Percentiles rank a stretch among this genome's conserved stretches.
Evolutionary conservation across 1,140 invertebrate species (phyloP).

Genomic region (Xylocopa sonorina): DNA sequence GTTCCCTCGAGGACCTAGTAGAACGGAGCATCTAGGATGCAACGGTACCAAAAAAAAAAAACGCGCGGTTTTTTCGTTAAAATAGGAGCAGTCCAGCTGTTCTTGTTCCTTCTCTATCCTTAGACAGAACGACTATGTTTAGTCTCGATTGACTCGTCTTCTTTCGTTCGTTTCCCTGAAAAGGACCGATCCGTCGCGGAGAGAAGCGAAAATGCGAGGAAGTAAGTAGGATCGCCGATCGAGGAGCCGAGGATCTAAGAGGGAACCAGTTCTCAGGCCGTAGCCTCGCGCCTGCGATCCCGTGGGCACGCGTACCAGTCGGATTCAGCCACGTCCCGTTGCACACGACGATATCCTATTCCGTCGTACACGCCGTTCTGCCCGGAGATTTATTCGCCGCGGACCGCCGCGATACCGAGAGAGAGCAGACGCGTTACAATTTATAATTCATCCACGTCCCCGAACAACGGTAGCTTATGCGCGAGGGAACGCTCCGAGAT

Average conservation of each 20-base stretch:
- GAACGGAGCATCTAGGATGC: slow-evolving; percentile 36
- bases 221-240: slow-evolving; percentile 45
- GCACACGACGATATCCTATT: slow-evolving; percentile 34
- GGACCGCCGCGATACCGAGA: neutral
- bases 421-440: slow-evolving; percentile 48
- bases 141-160: slow-evolving; percentile 9
- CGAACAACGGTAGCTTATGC: slow-evolving; percentile 42
- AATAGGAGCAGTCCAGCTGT: neutral
- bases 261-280: slow-evolving; percentile 72
- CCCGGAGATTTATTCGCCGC: slow-evolving; percentile 18
- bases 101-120: neutral
- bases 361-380: slow-evolving; percentile 54
- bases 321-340: slow-evolving; percentile 46
- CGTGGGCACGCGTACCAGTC: slow-evolving; percentile 15
- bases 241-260: slow-evolving; percentile 55
- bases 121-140: too few relatives aligned
- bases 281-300: slow-evolving; percentile 57
- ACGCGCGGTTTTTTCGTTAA: neutral
- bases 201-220: slow-evolving; percentile 55
- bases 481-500: slow-evolving; percentile 21
- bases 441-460: slow-evolving; percentile 64
- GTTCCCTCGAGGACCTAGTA: slow-evolving; percentile 6
- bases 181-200: slow-evolving; percentile 41
- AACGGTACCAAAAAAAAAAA: neutral
- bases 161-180: neutral